phyloP scores from a whole-genome alignment of 2,888 invertebrate genomes.

The Lycocerus yunnanus region DNA sequence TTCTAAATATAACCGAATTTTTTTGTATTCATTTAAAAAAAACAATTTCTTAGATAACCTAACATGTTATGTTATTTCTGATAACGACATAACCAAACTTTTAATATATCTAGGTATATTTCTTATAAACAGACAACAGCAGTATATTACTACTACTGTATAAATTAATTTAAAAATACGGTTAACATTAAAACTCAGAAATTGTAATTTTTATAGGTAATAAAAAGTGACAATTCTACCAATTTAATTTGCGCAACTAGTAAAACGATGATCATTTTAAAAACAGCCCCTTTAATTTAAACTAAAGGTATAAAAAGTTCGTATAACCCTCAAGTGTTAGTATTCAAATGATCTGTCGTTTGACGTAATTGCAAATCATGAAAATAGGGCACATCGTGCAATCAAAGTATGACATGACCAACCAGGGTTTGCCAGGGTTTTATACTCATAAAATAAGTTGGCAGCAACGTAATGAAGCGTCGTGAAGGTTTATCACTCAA shows the following conservation, averaged over 20 bases:
- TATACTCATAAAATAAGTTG: conserved; percentile 50
- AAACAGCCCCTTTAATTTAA: conserved; percentile 46
- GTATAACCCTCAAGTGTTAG: conserved; percentile 42
- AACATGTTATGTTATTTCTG: background rate
- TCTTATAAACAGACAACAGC: background rate
- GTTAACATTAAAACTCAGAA: conserved; percentile 7
- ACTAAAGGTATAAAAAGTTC: conserved; percentile 47
- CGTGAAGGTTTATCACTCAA: conserved; percentile 55
- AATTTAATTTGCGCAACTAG: conserved; percentile 49
- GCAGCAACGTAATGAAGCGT: conserved; percentile 53
- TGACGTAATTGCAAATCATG: conserved; percentile 49
- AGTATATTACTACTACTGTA: background rate
- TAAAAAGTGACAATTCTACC: conserved; percentile 46
- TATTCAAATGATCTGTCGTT: conserved; percentile 47
- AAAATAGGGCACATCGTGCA: conserved; percentile 42
- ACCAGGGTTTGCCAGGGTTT: conserved; percentile 34
- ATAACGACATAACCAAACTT: background rate
- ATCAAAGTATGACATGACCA: conserved; percentile 40
- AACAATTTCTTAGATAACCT: background rate
- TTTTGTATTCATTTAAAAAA: background rate
- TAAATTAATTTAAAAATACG: background rate
- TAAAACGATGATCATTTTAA: conserved; percentile 40
- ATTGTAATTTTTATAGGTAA: conserved; percentile 18
- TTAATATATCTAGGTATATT: too few relatives aligned
- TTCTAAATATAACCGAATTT: background rate